Evolutionary conservation across 2,888 invertebrate species (phyloP).

Genomic region (Pardosa pseudoannulata): DNA sequence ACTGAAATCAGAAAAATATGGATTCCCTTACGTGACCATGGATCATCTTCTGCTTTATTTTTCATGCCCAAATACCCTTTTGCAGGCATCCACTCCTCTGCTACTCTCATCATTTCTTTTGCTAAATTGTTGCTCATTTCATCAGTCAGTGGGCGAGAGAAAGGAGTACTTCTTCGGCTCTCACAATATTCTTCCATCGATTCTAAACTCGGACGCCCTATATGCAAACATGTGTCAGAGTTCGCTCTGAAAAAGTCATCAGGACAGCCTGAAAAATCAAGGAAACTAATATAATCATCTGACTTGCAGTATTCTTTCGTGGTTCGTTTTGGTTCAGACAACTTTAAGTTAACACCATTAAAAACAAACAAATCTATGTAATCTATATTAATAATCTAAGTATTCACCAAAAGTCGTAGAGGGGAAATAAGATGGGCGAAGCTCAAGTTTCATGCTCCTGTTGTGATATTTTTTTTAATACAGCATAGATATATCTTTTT

Average conservation of each 20-base stretch:
- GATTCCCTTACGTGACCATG: not conserved
- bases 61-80: not conserved
- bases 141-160: not conserved
- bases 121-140: not conserved
- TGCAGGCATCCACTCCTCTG: not conserved
- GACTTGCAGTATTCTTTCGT: too few relatives aligned
- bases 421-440: too few relatives aligned
- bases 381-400: too few relatives aligned
- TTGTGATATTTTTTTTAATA: too few relatives aligned
- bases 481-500: too few relatives aligned
- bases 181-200: not conserved
- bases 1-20: too few relatives aligned
- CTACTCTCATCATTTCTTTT: not conserved
- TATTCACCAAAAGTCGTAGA: too few relatives aligned
- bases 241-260: not conserved
- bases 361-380: too few relatives aligned
- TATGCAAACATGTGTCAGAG: not conserved
- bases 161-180: not conserved
- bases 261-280: conserved; percentile 1
- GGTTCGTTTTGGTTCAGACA: too few relatives aligned
- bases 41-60: not conserved
- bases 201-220: not conserved
- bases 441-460: too few relatives aligned
- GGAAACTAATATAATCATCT: too few relatives aligned
- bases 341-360: too few relatives aligned